Evolutionary conservation across 2,113 vertebrate genomes (phyloP), one percentile per base, ranked within the genome.

Genomic region (Marmota flaviventris): DNA sequence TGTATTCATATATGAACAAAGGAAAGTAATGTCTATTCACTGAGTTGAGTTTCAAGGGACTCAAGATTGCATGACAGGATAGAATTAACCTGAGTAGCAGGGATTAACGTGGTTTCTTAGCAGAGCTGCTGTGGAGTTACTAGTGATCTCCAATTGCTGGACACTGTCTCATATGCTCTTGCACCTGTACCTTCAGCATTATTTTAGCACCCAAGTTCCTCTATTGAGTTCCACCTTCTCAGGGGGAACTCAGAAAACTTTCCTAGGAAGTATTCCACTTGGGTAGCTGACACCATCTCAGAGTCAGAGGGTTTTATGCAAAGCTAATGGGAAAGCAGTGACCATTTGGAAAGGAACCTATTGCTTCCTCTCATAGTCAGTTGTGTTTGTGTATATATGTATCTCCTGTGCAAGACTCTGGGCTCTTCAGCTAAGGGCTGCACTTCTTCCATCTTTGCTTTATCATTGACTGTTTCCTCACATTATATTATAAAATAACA

Each of bases 41-140:
- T 67, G 45, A 61, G 32, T 10, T 32, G 56, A 79, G 11, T 87
- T 94, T 91, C 79, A 89, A 83, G n/a, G 73, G 22, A 91, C 22
- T 84, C n/a, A 56, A 20, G 27, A 58, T 34, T 85, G 4, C 34
- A 73, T 88, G 77, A 56, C 29, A 22, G 65, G 42, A 24, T 73
- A 76, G 86, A 79, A 92, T 75, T 89, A 29, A 76, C 92, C 29
- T 77, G 63, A 95, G 85, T 65, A 96, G 13, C 53, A 84, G 25
- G 2, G 42, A 32, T 75, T 85, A 90, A 93, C 8, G 27, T 65
- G 87, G 39, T 63, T 39, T 76, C 32, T 92, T 75, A 2, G 22
- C 4, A 63, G 29, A 79, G 42, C 14, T 77, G 20, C 77, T 20
- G 3, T 11, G 6, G 72, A 72, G 13, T 90, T 93, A 61, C 61